Evolutionary conservation across 1,140 invertebrate species (phyloP), one percentile per base, ranked within the genome.

Genomic region (Drosophila pectinifera): DNA sequence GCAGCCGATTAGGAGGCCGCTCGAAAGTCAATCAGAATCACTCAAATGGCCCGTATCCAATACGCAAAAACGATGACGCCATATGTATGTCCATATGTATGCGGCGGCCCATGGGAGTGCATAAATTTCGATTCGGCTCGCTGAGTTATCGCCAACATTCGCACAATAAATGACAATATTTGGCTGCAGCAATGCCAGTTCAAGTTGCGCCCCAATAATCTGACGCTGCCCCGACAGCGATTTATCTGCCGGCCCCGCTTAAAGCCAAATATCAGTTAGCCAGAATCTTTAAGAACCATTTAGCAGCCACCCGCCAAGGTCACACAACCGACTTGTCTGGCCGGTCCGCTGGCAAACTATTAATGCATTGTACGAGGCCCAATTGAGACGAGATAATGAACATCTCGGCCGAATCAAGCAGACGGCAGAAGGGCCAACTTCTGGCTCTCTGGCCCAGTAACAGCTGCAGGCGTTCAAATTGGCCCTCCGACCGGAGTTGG

Each of bases 391-490:
- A 76, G 72, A 86, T 86, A 88, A 86, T 86, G 83, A 59, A 68
- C 72, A 81, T 61, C 73, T 51, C 64, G 45, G 39, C 59, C 57
- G 56, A 63, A 65, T 58, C 56, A 54, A 61, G 53, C 38, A 55
- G 73, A 58, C 74, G 55, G n/a, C n/a, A n/a, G n/a, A n/a, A n/a
- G n/a, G n/a, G 45, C 55, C 72, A 82, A 88, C 55, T 77, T 88
- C 65, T 88, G 67, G 56, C 85, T 54, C 69, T 83, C 62, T 83
- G 67, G 59, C 85, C 62, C 61, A 70, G 73, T 78, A 83, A 89
- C 79, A 86, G 84, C 83, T 86, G 83, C 83, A 86, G 84, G 83
- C 83, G 72, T 69, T 88, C 54, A 68, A 83, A 88, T 83, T 88
- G 74, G 51, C 67, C 61, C 43, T 43, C 67, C 68, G 46, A 63